phyloP scores from a whole-genome alignment of 2,797 vertebrate genomes.

The Distichodus sexfasciatus region DNA sequence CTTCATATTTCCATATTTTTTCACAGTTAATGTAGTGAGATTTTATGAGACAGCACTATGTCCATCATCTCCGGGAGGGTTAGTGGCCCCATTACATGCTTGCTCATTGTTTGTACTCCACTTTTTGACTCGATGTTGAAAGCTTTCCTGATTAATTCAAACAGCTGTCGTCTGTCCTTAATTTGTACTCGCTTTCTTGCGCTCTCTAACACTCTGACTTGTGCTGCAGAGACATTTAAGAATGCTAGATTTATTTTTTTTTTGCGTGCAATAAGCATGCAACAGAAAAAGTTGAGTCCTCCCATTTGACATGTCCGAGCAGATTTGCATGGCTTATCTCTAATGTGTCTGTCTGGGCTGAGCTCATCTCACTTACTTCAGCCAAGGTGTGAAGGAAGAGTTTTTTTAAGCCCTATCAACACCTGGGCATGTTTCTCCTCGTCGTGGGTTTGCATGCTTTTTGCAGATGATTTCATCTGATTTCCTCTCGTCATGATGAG shows the following conservation, averaged over 20 bases:
- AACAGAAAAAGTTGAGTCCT: conserved; percentile 50
- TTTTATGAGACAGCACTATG: background rate
- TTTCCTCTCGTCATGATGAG: conserved; percentile 9
- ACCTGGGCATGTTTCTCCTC: conserved; percentile 15
- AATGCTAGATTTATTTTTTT: background rate
- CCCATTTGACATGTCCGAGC: conserved; percentile 47
- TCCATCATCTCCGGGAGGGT: background rate
- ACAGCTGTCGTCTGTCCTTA: background rate
- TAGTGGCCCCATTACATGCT: too few species aligned
- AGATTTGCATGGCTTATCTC: conserved; percentile 56
- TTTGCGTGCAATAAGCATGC: background rate
- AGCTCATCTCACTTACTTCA: conserved; percentile 50
- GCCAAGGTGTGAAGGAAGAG: conserved; percentile 42
- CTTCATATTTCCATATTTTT: too few species aligned
- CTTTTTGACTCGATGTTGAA: too few species aligned
- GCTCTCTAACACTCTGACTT: too few species aligned
- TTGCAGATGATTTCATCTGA: conserved; percentile 9
- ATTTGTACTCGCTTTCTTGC: background rate
- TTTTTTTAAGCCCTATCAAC: conserved; percentile 36
- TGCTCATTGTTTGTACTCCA: too few species aligned
- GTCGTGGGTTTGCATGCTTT: conserved; percentile 36
- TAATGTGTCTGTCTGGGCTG: conserved; percentile 41
- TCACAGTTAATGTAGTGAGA: background rate
- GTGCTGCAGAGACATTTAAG: too few species aligned
- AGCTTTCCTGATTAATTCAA: background rate